Base-by-base conservation (phyloP, 2,797 vertebrate genomes). In the Serranus cabrilla region DNA sequence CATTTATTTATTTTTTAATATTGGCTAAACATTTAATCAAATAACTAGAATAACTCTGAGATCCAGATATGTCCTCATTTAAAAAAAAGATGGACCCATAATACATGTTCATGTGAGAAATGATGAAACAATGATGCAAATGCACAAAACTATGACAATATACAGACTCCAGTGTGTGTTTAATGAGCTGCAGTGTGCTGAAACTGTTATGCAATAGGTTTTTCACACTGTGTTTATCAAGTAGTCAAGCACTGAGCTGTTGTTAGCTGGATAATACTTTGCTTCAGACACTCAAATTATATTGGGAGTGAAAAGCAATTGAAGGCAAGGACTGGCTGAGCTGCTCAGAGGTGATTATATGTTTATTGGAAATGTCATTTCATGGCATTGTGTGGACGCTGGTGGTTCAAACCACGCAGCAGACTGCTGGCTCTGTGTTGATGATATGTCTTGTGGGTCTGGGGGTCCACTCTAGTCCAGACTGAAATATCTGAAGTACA, bases 81-180 rank as follows among this genome's bases (percentile, higher is more conserved):
- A n/a, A n/a, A n/a, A n/a, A n/a, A n/a, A n/a, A n/a, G n/a, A n/a
- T 27, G 1, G 12, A 9, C 50, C 14, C 4, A 18, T 27, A 40
- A n/a, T 5, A 2, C 18, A 4, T 6, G 52, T 14, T n/a, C 18
- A 52, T 45, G 58, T 51, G 14, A 67, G 11, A 50, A 23, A 72
- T 72, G 80, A 76, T 56, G 47, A 34, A 78, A 66, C 49, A 9
- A 18, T 52, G 55, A 65, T 50, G 56, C 56, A 67, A 71, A 20
- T 5, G 43, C 37, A 40, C 18, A 64, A 74, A 74, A 68, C 31
- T 69, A 57, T 37, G 14, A 46, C 17, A 51, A 31, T 31, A 34
- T 45, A 55, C 71, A 21, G 11, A 54, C 50, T 40, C 49, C 46
- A 52, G 8, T 61, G 20, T 66, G 43, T n/a, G 17, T 8, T 49